Percentiles rank a stretch among this genome's conserved stretches.
phyloP scores from a whole-genome alignment of 2,888 invertebrate genomes.

The Acholoe squamosa region DNA sequence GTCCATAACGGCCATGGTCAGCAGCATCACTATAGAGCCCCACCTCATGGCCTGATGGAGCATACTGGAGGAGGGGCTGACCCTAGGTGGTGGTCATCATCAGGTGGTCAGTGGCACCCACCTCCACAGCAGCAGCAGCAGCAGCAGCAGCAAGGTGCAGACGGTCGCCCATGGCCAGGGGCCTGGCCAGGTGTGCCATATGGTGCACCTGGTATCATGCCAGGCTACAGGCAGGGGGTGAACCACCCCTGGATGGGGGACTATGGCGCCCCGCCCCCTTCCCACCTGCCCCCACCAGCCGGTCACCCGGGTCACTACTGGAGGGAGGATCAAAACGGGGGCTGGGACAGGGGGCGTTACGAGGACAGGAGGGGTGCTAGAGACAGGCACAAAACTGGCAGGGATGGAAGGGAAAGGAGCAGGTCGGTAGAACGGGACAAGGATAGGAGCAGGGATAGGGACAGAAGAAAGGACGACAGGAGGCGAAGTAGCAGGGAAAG shows the following conservation, averaged over 20 bases:
- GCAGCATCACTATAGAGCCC: not conserved
- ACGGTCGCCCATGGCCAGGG: not conserved
- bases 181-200: not conserved
- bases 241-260: not conserved
- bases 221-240: not conserved
- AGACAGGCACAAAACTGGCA: not conserved
- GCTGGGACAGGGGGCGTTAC: conserved; percentile 21
- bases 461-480: conserved; percentile 5
- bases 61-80: not conserved
- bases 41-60: not conserved
- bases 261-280: not conserved
- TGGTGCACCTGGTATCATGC: not conserved
- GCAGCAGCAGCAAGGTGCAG: not conserved
- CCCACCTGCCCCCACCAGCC: not conserved
- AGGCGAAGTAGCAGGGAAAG: conserved; percentile 1
- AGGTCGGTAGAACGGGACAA: not conserved
- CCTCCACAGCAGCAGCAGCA: not conserved
- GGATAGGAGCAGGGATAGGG: conserved; percentile 41
- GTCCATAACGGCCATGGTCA: not conserved
- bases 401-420: conserved; percentile 11
- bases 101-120: not conserved
- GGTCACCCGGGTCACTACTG: conserved; percentile 21
- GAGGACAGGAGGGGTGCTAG: conserved; percentile 14
- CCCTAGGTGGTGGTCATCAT: conserved; percentile 18
- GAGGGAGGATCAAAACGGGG: not conserved